phyloP scores from a whole-genome alignment of 2,797 vertebrate species.

The Phrynocephalus guinanensis region DNA sequence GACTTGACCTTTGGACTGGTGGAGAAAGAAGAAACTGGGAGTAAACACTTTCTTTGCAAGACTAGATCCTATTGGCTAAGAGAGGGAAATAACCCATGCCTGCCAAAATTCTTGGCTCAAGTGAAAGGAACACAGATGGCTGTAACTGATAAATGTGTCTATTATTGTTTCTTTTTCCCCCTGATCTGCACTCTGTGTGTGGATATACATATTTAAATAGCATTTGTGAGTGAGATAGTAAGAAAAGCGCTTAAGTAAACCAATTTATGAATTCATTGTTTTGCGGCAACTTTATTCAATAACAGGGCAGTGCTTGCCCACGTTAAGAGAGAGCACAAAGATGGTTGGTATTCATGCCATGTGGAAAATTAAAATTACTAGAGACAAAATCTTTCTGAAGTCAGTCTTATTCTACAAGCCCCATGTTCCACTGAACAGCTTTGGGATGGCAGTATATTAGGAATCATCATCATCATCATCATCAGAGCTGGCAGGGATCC shows the following conservation, averaged over 20 bases:
- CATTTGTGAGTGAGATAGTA: constrained; percentile 12
- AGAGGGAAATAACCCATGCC: constrained; percentile 45
- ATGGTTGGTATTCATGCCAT: constrained; percentile 53
- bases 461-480: too few relatives aligned
- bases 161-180: constrained; percentile 64
- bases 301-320: not conserved
- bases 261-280: constrained; percentile 48
- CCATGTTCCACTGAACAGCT: not conserved
- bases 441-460: not conserved
- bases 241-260: constrained; percentile 37
- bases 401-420: not conserved
- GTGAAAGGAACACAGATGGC: constrained; percentile 76
- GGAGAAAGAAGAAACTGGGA: constrained; percentile 69
- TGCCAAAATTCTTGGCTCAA: constrained; percentile 72
- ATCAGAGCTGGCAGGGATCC: too few relatives aligned
- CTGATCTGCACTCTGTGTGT: constrained; percentile 41
- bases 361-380: constrained; percentile 51
- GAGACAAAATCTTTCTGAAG: not conserved
- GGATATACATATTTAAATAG: not conserved
- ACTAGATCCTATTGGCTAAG: constrained; percentile 60
- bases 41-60: constrained; percentile 58
- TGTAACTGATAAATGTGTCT: constrained; percentile 75
- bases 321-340: constrained; percentile 33
- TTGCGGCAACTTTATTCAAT: constrained; percentile 27
- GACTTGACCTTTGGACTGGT: constrained; percentile 27